Conservation (phyloP, 2,888 invertebrate genomes). For the Trachelus stipa region DNA sequence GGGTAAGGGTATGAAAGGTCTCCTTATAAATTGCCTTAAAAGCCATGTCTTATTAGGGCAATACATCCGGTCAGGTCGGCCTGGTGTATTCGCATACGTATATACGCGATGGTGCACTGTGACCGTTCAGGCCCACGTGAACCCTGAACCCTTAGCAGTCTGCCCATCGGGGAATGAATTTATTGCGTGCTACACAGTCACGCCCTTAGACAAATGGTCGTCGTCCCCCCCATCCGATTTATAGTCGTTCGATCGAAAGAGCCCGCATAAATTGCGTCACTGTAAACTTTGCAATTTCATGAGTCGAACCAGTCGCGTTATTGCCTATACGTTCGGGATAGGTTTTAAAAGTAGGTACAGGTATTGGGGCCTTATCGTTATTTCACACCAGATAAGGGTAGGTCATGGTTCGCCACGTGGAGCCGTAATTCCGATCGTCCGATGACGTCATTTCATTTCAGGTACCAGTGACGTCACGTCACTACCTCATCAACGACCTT, state of each 20-base stretch:
- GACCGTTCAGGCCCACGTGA: not conserved
- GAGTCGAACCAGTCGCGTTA: not conserved
- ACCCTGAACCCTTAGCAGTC: slow-evolving; percentile 12
- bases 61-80: not conserved
- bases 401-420: not conserved
- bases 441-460: not conserved
- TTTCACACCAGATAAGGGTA: not conserved
- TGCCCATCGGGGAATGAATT: slow-evolving; percentile 22
- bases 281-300: slow-evolving; percentile 11
- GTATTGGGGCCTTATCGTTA: not conserved
- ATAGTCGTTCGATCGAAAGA: slow-evolving; percentile 22
- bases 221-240: slow-evolving; percentile 17
- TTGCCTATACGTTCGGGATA: not conserved
- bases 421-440: not conserved
- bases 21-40: slow-evolving; percentile 1
- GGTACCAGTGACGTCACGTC: not conserved
- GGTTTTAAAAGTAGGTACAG: not conserved
- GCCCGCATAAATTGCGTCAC: slow-evolving; percentile 24
- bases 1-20: not conserved
- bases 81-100: not conserved
- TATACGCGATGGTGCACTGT: not conserved
- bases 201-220: slow-evolving; percentile 22
- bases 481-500: too few relatives aligned
- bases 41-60: not conserved
- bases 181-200: slow-evolving; percentile 22